These are phyloP conservation scores for Caenorhabditis drosophilae DNA, from an alignment of 2,888 invertebrate genomes.

Conservation along the genomic window DNA sequence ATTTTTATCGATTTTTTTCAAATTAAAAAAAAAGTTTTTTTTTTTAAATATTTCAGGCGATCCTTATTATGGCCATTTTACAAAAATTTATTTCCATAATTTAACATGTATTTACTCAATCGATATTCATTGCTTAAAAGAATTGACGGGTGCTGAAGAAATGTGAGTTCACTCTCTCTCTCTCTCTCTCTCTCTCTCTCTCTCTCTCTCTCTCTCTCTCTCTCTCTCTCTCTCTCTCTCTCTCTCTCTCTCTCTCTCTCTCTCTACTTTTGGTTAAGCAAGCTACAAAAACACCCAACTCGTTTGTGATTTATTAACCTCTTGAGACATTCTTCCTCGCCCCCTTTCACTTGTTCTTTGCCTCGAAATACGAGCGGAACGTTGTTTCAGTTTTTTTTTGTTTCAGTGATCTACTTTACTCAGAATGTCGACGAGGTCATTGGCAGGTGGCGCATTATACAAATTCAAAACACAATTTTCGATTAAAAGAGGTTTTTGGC, in stretches of 20 bases:
- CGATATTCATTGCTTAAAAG: slow-evolving; percentile 45
- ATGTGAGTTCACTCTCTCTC: slow-evolving; percentile 32
- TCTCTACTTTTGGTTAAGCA: too few species aligned
- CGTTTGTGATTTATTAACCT: too few species aligned
- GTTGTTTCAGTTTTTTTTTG: not conserved
- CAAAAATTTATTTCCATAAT: slow-evolving; percentile 45
- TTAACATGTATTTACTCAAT: slow-evolving; percentile 41
- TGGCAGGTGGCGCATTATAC: slow-evolving; percentile 53
- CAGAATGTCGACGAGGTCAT: slow-evolving; percentile 42
- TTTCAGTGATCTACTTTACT: slow-evolving; percentile 46
- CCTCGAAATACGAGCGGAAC: not conserved
- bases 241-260: too few species aligned
- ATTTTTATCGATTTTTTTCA: not conserved
- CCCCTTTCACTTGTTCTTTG: slow-evolving; percentile 5
- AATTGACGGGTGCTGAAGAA: slow-evolving; percentile 51
- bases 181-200: too few species aligned
- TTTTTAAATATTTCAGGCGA: slow-evolving; percentile 26
- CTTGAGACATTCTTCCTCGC: too few species aligned
- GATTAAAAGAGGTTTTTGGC: slow-evolving; percentile 42
- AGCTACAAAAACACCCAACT: too few species aligned
- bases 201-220: too few species aligned
- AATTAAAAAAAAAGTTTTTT: not conserved
- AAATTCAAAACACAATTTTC: slow-evolving; percentile 44
- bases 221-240: too few species aligned
- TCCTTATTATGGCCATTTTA: slow-evolving; percentile 47